Evolutionary conservation across 2,113 vertebrate species (phyloP).

Genomic region (Limanda limanda): DNA sequence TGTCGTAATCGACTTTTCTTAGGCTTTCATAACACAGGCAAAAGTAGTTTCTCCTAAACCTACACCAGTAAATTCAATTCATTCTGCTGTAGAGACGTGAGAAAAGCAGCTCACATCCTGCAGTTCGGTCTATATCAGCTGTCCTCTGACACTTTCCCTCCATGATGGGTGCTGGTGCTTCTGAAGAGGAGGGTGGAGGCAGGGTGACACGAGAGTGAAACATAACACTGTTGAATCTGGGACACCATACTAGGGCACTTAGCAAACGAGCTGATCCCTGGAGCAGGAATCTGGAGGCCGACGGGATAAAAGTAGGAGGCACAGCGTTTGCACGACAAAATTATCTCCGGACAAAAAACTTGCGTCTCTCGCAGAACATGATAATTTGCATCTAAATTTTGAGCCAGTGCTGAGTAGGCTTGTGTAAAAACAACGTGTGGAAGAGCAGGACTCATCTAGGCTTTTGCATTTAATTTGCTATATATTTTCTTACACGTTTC

Average conservation of each 20-base stretch:
- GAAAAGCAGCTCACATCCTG: constrained; percentile 18
- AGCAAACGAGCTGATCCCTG: constrained; percentile 62
- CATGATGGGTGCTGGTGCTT: constrained; percentile 24
- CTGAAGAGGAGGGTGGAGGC: constrained; percentile 31
- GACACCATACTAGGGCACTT: constrained; percentile 76
- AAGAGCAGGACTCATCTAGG: constrained; percentile 11
- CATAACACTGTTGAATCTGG: constrained; percentile 69
- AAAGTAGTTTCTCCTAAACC: no score
- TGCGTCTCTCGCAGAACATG: constrained; percentile 30
- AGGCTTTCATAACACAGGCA: no score
- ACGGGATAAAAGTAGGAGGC: constrained; percentile 59
- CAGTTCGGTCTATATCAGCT: no score
- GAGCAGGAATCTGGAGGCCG: constrained; percentile 69
- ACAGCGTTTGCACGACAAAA: constrained; percentile 21
- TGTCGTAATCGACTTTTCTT: neutral
- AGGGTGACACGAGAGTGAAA: constrained; percentile 60
- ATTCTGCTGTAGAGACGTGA: constrained; percentile 9
- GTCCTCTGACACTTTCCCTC: constrained; percentile 32
- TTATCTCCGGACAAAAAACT: constrained; percentile 56
- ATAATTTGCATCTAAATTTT: constrained; percentile 57
- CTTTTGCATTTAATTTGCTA: constrained; percentile 17
- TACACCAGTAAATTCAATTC: neutral
- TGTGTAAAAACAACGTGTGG: constrained; percentile 21
- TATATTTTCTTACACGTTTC: neutral
- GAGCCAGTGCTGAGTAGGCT: constrained; percentile 57